These are phyloP conservation scores for Octonoba sinensis DNA, from an alignment of 2,888 invertebrate genomes.

Conservation along the genomic window DNA sequence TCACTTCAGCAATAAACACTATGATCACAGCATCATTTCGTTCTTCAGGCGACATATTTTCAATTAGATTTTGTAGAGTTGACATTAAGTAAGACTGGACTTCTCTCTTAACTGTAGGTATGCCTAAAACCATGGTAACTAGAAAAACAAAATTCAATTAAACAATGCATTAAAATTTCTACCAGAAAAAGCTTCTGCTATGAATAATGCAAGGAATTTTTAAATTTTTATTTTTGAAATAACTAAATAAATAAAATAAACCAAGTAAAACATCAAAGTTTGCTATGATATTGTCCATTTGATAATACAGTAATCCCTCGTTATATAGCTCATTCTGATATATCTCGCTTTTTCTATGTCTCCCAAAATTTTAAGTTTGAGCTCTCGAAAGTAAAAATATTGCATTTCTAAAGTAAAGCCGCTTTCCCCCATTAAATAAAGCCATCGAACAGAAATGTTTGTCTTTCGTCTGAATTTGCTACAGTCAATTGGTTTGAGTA, in stretches of 20 bases:
- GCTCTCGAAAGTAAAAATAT: no score
- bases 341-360: no score
- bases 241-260: not conserved
- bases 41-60: slow-evolving; percentile 81
- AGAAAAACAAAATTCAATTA: slow-evolving; percentile 35
- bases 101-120: slow-evolving; percentile 90
- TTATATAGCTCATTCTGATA: no score
- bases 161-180: not conserved
- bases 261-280: not conserved
- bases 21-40: slow-evolving; percentile 85
- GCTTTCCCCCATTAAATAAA: no score
- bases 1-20: slow-evolving; percentile 84
- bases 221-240: not conserved
- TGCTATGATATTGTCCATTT: no score
- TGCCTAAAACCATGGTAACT: slow-evolving; percentile 86
- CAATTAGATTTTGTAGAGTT: slow-evolving; percentile 86
- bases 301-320: no score
- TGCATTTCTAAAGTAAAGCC: no score
- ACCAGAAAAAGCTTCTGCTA: not conserved
- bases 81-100: slow-evolving; percentile 88
- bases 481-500: no score
- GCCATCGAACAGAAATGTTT: no score
- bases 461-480: no score
- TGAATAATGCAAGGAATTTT: not conserved
- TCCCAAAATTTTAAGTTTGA: no score